These are phyloP conservation scores for Spea hammondii DNA, from an alignment of 2,797 vertebrate species.

Conservation along the genomic window DNA sequence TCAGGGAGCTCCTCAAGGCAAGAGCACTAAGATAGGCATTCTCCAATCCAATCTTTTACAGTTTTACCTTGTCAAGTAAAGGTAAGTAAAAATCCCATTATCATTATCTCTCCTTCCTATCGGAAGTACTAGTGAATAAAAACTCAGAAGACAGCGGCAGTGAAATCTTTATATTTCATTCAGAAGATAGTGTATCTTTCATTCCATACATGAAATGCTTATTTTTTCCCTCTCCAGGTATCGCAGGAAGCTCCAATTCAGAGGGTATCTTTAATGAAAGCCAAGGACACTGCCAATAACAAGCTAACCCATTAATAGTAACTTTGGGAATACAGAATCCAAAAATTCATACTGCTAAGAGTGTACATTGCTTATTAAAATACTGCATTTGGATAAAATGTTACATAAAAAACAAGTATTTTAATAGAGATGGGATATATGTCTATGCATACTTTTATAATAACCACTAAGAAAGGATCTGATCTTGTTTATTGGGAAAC, in stretches of 20 bases:
- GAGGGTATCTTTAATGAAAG: conserved; percentile 42
- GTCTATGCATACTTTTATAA: too few species aligned
- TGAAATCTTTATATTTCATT: conserved; percentile 74
- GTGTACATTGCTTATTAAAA: conserved; percentile 5
- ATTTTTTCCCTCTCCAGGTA: conserved; percentile 44
- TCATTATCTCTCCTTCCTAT: conserved; percentile 77
- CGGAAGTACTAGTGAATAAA: conserved; percentile 69
- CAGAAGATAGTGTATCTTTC: conserved; percentile 61
- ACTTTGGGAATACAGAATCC: conserved; percentile 8
- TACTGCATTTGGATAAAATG: background rate
- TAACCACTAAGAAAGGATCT: too few species aligned
- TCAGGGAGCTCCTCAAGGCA: conserved; percentile 52
- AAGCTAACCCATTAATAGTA: background rate
- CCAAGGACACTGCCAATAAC: conserved; percentile 46
- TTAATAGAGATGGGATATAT: too few species aligned
- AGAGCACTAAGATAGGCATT: conserved; percentile 69
- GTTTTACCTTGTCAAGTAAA: conserved; percentile 64
- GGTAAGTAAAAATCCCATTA: conserved; percentile 78
- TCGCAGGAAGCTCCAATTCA: conserved; percentile 45
- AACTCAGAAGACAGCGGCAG: conserved; percentile 70
- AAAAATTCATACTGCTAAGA: conserved; percentile 1
- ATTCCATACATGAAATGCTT: conserved; percentile 48
- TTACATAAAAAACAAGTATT: background rate
- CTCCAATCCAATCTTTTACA: conserved; percentile 74
- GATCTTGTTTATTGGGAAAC: too few species aligned